These are phyloP conservation scores for Anastrepha ludens DNA, from an alignment of 1,140 invertebrate genomes.

Conservation along the genomic window DNA sequence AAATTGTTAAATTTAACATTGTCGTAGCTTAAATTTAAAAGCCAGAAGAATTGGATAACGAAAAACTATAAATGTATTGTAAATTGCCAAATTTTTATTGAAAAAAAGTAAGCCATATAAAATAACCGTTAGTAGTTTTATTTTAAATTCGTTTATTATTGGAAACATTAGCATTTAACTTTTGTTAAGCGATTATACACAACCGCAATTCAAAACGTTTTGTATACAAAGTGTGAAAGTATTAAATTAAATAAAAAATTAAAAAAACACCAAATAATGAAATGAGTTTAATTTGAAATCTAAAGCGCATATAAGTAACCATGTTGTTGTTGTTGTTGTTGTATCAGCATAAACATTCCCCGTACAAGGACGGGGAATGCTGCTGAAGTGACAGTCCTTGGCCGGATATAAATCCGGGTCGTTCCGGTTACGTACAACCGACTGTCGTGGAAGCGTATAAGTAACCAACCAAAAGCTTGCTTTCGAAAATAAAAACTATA, in stretches of 20 bases:
- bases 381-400: no score
- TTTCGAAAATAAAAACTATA: no score
- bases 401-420: no score
- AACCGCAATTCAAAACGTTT: not conserved
- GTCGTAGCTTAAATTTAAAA: not conserved
- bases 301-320: no score
- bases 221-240: not conserved
- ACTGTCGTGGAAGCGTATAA: no score
- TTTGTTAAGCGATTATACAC: not conserved
- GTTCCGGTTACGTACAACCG: no score
- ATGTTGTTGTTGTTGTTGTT: no score
- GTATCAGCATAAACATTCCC: no score
- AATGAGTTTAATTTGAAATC: no score
- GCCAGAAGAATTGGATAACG: not conserved
- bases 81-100: constrained; percentile 40
- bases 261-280: not conserved
- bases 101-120: not conserved
- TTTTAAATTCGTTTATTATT: constrained; percentile 10
- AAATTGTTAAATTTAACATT: constrained; percentile 31
- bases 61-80: constrained; percentile 26
- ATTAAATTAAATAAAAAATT: constrained; percentile 13
- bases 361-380: no score
- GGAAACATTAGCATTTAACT: not conserved
- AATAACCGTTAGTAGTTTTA: not conserved
- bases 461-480: no score